Evolutionary conservation across 2,888 invertebrate genomes (phyloP).

Genomic region (Tetropium fuscum): DNA sequence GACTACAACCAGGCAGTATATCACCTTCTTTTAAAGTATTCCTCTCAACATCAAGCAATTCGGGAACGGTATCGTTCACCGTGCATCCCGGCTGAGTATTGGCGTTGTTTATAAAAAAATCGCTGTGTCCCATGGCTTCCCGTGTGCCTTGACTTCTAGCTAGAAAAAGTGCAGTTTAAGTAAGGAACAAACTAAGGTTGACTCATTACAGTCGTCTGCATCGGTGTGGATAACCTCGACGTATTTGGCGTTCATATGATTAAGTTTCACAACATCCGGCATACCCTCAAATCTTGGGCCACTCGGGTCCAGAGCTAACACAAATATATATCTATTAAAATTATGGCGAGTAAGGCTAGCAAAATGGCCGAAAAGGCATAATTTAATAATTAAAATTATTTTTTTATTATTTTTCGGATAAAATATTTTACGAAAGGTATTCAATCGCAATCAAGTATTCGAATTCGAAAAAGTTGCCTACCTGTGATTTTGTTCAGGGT

Average conservation of each 20-base stretch:
- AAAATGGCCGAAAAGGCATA: neutral
- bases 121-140: conserved; percentile 60
- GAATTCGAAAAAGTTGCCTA: too few species aligned
- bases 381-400: too few species aligned
- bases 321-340: too few species aligned
- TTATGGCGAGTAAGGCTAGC: too few species aligned
- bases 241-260: conserved; percentile 69
- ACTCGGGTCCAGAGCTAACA: conserved; percentile 73
- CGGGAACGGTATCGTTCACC: conserved; percentile 48
- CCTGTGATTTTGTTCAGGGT: conserved; percentile 61
- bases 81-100: conserved; percentile 62
- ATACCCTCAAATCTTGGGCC: conserved; percentile 70
- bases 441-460: too few species aligned
- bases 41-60: conserved; percentile 54
- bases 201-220: conserved; percentile 52
- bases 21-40: conserved; percentile 57
- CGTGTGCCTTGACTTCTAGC: conserved; percentile 62
- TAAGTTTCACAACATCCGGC: conserved; percentile 68
- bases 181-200: neutral
- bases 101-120: conserved; percentile 64
- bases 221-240: conserved; percentile 74
- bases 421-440: too few species aligned
- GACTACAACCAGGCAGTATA: conserved; percentile 64
- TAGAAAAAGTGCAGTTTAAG: conserved; percentile 34
- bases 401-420: too few species aligned